Evolutionary conservation across 2,888 invertebrate genomes (phyloP).

Genomic region (Lycocerus yunnanus): DNA sequence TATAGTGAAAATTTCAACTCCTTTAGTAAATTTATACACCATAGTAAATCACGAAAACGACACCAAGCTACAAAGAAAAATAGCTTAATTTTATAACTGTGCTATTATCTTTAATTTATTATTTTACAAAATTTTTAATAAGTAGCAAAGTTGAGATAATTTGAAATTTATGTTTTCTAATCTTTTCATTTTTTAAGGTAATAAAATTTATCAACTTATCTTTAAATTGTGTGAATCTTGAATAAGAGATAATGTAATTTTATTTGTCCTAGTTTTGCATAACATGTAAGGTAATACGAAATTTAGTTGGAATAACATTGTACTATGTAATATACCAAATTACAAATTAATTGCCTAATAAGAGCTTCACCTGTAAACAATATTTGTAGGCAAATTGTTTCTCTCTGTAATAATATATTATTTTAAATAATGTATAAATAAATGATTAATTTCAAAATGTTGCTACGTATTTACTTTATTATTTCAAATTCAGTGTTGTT

Average conservation of each 20-base stretch:
- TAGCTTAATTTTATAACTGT: not conserved
- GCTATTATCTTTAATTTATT: not conserved
- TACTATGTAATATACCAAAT: not conserved
- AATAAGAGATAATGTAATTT: not conserved
- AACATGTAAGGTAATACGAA: not conserved
- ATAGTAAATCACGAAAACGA: constrained; percentile 10
- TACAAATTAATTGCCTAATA: not conserved
- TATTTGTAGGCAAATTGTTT: not conserved
- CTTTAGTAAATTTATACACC: constrained; percentile 9
- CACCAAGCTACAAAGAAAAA: constrained; percentile 6
- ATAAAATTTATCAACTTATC: not conserved
- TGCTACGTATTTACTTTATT: not conserved
- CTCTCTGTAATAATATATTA: not conserved
- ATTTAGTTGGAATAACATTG: not conserved
- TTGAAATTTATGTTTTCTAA: not conserved
- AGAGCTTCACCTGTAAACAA: not conserved
- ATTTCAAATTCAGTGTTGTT: too few relatives aligned
- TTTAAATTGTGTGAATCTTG: not conserved
- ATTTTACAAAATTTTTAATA: not conserved
- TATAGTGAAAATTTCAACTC: constrained; percentile 16
- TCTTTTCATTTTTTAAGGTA: not conserved
- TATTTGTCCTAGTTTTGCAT: not conserved
- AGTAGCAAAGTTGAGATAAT: not conserved
- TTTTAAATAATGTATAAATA: not conserved
- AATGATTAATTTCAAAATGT: not conserved